Evolutionary conservation across 2,113 vertebrate genomes (phyloP), one percentile per base, ranked within the genome.

Genomic region (Dipodomys stephensi): DNA sequence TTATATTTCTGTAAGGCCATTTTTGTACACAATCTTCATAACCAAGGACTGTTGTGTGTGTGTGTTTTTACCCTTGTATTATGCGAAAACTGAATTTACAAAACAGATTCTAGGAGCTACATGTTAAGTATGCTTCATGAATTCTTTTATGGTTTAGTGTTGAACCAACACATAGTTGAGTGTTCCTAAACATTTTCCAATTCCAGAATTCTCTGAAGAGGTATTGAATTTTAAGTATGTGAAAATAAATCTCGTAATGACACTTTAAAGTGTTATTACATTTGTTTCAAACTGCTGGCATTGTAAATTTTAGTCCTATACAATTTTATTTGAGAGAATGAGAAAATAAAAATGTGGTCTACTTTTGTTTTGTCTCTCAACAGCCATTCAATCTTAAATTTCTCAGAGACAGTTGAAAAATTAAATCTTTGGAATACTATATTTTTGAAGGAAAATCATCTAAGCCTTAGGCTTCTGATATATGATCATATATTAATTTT

Each of bases 141-240:
- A 94, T 94, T 87, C 77, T n/a, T n/a, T n/a, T n/a, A 83, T 27
- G 8, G 62, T 68, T 96, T 92, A 95, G 35, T 90, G 82, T 96
- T 96, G 90, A 97, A 94, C 84, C 93, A 88, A 97, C 96, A 94
- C 90, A 96, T 94, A 90, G 92, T 77, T 80, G 92, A 97, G 79
- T 93, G 90, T 57, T 92, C 79, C 88, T 93, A 92, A 96, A 96
- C 92, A 96, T 81, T 97, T 96, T 86, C 93, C 44, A 95, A 89
- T 96, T 95, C 85, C 46, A 92, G 93, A 95, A 95, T 94, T 95
- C 94, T 95, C 92, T 49, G 60, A 95, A 94, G 96, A 90, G 95
- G 81, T 95, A 93, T 96, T 94, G 64, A 95, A 94, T 95, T 95
- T 96, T 96, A 97, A 95, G 88, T 95, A 92, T 88, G 65, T 90